A percentile compares a stretch with the other conserved stretches of the same genome.
Evolutionary conservation across 1,140 invertebrate genomes (phyloP).

Genomic region (Lasioglossum albipes): DNA sequence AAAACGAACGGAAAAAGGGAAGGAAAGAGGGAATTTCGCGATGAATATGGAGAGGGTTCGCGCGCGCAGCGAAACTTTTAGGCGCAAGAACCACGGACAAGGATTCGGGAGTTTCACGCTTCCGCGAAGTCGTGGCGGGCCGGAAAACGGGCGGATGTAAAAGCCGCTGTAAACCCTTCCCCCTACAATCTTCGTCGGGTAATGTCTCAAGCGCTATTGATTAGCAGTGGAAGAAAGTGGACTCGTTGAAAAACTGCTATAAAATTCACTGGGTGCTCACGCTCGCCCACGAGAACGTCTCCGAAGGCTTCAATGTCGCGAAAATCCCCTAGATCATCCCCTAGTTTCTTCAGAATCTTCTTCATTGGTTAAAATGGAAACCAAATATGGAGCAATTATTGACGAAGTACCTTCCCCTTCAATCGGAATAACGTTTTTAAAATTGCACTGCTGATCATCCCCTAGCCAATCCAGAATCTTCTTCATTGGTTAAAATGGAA

Average conservation of each 20-base stretch:
- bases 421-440: no score
- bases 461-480: no score
- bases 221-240: conserved; percentile 48
- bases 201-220: conserved; percentile 72
- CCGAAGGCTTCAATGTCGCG: background rate
- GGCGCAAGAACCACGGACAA: conserved; percentile 31
- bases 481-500: no score
- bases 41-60: conserved; percentile 38
- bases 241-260: background rate
- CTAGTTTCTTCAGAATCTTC: no score
- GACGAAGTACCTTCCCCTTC: no score
- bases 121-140: conserved; percentile 59
- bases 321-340: no score
- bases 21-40: conserved; percentile 1
- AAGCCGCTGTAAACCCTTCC: conserved; percentile 55
- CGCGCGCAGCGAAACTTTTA: conserved; percentile 28
- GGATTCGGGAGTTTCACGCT: conserved; percentile 53
- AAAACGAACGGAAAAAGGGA: background rate
- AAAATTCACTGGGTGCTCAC: background rate
- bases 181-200: conserved; percentile 64
- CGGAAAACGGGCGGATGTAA: conserved; percentile 59
- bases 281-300: background rate
- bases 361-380: no score
- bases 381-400: no score
- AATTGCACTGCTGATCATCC: no score